Conservation (phyloP, 2,888 invertebrate species). For the Philereme vetulata region DNA sequence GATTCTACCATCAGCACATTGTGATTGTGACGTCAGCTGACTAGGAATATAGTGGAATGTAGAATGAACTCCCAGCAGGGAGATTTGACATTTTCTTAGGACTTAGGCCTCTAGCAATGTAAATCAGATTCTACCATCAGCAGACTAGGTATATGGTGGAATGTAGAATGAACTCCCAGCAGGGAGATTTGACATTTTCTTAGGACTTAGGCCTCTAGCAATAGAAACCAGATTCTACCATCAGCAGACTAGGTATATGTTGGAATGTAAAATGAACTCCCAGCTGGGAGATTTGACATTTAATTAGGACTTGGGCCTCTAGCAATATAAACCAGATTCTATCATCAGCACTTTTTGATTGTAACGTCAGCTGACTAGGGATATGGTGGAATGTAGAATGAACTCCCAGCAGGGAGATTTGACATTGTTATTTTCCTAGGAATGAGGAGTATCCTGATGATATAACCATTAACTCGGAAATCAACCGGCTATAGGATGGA, state of each 20-base stretch:
- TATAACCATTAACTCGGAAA: too few relatives aligned
- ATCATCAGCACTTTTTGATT: slow-evolving; percentile 34
- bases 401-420: background rate
- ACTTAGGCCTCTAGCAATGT: too few relatives aligned
- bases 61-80: background rate
- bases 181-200: slow-evolving; percentile 3
- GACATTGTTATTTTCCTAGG: background rate
- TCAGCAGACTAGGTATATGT: background rate
- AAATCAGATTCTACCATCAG: slow-evolving; percentile 33
- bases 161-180: slow-evolving; percentile 1
- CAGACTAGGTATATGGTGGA: slow-evolving; percentile 55
- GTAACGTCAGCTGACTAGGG: too few relatives aligned
- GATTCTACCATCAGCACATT: slow-evolving; percentile 36
- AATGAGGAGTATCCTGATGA: too few relatives aligned
- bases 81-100: background rate
- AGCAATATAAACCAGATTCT: slow-evolving; percentile 21
- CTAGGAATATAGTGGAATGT: slow-evolving; percentile 48
- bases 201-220: background rate
- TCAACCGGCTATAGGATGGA: too few relatives aligned
- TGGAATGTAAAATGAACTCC: background rate
- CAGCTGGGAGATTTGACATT: slow-evolving; percentile 4
- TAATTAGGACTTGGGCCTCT: background rate
- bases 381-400: slow-evolving; percentile 38
- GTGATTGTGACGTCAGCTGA: too few relatives aligned
- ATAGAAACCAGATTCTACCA: slow-evolving; percentile 5